Evolutionary conservation across 2,113 vertebrate genomes (phyloP).

Genomic region (cat (Felis catus)): F.catus_Fca126_mat1.0 CM031415.1:87338501-87339000

Average conservation of each 20-base stretch:
- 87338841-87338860: constrained; percentile 23
- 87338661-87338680: not conserved
- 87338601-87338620: not conserved
- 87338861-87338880: constrained; percentile 32
- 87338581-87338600: not conserved
- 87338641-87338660: not conserved
- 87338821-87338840: constrained; percentile 33
- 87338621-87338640: not conserved
- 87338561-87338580: not conserved
- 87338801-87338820: constrained; percentile 40
- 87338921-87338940: constrained; percentile 36
- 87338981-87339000: constrained; percentile 1
- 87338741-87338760: constrained; percentile 51
- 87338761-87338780: constrained; percentile 56
- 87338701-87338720: not conserved
- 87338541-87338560: not conserved
- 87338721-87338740: constrained; percentile 27
- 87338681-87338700: not conserved
- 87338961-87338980: constrained; percentile 65
- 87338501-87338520: not conserved
- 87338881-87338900: not conserved
- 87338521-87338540: not conserved
- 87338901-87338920: not conserved
- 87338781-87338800: constrained; percentile 25
- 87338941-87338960: constrained; percentile 60